Conservation (phyloP, 2,113 vertebrate genomes). For the Ciconia boyciana region DNA sequence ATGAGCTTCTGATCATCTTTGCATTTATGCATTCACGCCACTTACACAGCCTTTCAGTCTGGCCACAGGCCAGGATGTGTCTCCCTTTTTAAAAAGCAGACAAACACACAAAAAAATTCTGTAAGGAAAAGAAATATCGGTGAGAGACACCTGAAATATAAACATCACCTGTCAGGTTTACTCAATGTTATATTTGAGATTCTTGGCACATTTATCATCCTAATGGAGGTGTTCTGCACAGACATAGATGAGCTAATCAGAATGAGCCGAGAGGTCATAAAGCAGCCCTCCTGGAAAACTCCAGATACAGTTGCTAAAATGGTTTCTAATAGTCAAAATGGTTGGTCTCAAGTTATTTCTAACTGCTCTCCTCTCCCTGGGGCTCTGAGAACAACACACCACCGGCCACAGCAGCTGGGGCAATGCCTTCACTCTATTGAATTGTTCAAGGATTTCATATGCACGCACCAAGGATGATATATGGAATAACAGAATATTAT, state of each 20-base stretch:
- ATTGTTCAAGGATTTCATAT: neutral
- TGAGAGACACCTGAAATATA: neutral
- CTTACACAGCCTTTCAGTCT: neutral
- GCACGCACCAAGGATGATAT: neutral
- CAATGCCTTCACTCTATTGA: neutral
- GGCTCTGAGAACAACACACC: neutral
- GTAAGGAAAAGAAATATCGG: neutral
- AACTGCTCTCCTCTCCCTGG: neutral
- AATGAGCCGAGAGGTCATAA: neutral
- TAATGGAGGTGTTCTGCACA: neutral
- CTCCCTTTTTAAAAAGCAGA: neutral
- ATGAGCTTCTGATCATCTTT: neutral
- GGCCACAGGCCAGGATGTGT: neutral
- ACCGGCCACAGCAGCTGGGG: neutral
- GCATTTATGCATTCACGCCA: neutral
- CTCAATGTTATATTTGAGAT: neutral
- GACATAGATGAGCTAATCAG: neutral
- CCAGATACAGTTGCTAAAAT: neutral
- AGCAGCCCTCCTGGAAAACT: neutral
- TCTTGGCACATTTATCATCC: neutral
- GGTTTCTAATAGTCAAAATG: neutral
- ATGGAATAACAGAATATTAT: neutral
- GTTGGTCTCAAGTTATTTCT: neutral
- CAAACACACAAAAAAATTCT: neutral
- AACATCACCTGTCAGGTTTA: neutral